Evolutionary conservation across 2,797 vertebrate genomes (phyloP).

Genomic region (Danio albolineatus): DNA sequence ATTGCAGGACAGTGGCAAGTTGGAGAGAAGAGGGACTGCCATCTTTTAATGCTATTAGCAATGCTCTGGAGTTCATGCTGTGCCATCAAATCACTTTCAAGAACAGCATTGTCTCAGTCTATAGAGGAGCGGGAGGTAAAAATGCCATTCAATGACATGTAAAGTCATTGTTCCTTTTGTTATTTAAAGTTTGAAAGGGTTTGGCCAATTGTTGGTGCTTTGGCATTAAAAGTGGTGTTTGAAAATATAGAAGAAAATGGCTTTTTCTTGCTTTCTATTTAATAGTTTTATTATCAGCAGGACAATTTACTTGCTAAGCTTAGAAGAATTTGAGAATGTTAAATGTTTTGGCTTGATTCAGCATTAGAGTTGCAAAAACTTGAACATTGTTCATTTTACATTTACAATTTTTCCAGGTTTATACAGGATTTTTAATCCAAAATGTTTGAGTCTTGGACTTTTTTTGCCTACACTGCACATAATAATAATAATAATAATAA

Average conservation of each 20-base stretch:
- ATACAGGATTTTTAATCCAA: too few species aligned
- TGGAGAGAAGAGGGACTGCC: neutral
- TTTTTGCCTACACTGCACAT: too few species aligned
- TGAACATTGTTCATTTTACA: too few species aligned
- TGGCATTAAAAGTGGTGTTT: neutral
- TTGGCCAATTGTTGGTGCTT: neutral
- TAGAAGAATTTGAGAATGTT: too few species aligned
- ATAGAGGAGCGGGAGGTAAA: constrained; percentile 29
- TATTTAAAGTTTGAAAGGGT: neutral
- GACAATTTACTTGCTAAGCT: too few species aligned
- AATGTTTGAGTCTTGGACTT: too few species aligned
- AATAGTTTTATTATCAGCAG: neutral
- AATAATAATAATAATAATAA: too few species aligned
- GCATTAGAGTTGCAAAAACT: too few species aligned
- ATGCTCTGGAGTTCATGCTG: constrained; percentile 1
- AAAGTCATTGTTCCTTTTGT: constrained; percentile 6
- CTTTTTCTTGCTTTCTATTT: neutral
- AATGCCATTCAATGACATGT: neutral
- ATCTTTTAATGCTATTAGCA: neutral
- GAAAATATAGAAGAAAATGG: neutral
- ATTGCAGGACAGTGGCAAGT: constrained; percentile 11
- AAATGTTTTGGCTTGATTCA: too few species aligned
- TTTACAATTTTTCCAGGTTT: too few species aligned
- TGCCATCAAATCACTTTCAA: constrained; percentile 22
- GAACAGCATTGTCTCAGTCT: constrained; percentile 41